Base-by-base conservation (phyloP, 2,888 invertebrate species). In the Mythimna ferrago region DNA sequence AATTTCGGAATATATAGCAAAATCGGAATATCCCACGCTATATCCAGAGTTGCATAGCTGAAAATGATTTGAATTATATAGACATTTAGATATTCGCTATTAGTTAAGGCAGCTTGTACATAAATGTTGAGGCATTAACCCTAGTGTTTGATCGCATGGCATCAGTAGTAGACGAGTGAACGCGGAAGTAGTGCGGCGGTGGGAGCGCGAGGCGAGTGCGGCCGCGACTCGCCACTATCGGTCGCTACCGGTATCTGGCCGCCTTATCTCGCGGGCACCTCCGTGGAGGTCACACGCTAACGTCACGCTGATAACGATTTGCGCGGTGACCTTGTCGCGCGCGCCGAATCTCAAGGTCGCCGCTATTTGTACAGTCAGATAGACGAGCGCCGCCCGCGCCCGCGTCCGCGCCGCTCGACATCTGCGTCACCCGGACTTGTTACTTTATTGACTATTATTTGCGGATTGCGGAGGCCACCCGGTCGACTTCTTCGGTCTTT, bases 221-320 rank as follows among this genome's bases (percentile, higher is more conserved):
- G 84, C 82, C 83, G 87, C 89, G 89, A 84, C 86, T 87, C 82
- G 78, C 70, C 87, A 85, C 89, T 95, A 94, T 95, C 95, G 94
- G 95, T 94, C 94, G 95, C 90, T 92, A 94, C 93, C 93, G 89
- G 91, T 92, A 92, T 92, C 91, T 90, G 89, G 87, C 87, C 88
- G 90, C 90, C 91, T 93, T 94, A 94, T 94, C 94, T 92, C 93
- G 91, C 94, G 93, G 93, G 93, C 95, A 95, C 95, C 95, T 94
- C 94, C 88, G 89, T 91, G 95, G 94, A 96, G 96, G 96, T 96
- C 94, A 93, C 90, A 87, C 90, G 92, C 92, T 95, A 94, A 96
- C 96, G 96, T 95, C 95, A 95, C 93, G 87, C 91, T 96, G 96
- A 96, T 96, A 96, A 96, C 95, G 94, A 95, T 96, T 95, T 93